These are phyloP conservation scores for Daphoenositta chrysoptera DNA, from an alignment of 2,113 vertebrate genomes.

Conservation along the genomic window DNA sequence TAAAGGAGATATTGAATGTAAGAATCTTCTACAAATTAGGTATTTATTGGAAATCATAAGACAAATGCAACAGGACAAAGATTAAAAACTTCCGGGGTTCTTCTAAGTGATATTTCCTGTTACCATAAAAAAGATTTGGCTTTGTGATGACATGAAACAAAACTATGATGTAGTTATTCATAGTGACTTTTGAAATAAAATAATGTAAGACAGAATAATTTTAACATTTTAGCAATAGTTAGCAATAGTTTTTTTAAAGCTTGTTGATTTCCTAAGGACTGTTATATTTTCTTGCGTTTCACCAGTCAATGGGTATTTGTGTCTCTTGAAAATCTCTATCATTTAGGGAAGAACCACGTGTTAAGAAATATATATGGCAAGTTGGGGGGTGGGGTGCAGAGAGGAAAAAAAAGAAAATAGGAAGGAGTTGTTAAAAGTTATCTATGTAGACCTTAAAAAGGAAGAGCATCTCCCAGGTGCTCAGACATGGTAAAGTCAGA, in stretches of 20 bases:
- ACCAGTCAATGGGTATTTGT: not conserved
- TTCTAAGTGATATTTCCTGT: not conserved
- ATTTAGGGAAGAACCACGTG: not conserved
- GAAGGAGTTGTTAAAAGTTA: not conserved
- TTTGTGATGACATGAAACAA: not conserved
- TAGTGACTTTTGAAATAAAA: not conserved
- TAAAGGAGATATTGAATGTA: not conserved
- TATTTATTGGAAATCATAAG: not conserved
- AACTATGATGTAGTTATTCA: not conserved
- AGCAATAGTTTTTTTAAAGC: not conserved
- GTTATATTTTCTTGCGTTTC: not conserved
- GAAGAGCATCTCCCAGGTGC: not conserved
- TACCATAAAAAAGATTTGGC: not conserved
- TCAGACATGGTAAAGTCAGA: not conserved
- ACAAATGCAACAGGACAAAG: not conserved
- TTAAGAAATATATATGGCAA: not conserved
- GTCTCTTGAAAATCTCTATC: not conserved
- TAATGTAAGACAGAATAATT: not conserved
- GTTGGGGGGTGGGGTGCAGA: rapidly evolving
- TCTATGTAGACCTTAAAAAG: not conserved
- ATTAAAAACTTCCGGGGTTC: not conserved
- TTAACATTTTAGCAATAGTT: not conserved
- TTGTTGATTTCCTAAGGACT: not conserved
- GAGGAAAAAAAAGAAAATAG: not conserved
- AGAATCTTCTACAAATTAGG: not conserved